Percentiles rank a stretch among this genome's conserved stretches.
Evolutionary conservation across 2,113 vertebrate genomes (phyloP).

Genomic region (Pedetes capensis): DNA sequence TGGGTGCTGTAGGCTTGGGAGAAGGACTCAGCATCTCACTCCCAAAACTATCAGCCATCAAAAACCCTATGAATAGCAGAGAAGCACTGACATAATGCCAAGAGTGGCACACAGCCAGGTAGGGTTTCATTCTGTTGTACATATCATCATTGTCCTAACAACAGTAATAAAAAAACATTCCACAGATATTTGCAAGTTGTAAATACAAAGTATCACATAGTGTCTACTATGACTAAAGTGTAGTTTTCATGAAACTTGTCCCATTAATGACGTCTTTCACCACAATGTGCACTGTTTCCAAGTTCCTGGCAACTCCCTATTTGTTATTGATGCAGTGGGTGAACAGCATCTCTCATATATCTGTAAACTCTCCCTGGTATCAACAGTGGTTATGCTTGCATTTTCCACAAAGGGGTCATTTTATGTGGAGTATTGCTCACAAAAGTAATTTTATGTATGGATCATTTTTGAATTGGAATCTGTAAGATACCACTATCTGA

Average conservation of each 20-base stretch:
- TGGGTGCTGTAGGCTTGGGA: too few relatives aligned
- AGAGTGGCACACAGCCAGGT: too few relatives aligned
- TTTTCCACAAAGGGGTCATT: slow-evolving; percentile 42
- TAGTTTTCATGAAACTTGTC: neutral
- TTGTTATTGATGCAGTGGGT: neutral
- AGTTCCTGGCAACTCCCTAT: neutral
- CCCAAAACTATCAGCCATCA: too few relatives aligned
- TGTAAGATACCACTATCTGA: neutral
- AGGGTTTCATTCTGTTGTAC: too few relatives aligned
- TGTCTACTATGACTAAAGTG: neutral
- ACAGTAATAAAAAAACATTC: too few relatives aligned
- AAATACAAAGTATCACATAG: neutral
- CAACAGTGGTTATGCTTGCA: neutral
- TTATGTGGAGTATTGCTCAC: slow-evolving; percentile 12
- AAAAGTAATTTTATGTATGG: neutral
- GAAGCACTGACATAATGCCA: too few relatives aligned
- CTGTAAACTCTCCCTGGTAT: neutral
- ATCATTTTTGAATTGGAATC: slow-evolving; percentile 52
- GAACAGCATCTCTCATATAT: neutral
- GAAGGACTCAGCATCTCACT: too few relatives aligned
- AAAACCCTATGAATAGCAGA: too few relatives aligned
- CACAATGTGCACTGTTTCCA: neutral
- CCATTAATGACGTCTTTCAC: neutral
- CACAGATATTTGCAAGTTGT: neutral
- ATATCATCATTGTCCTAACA: too few relatives aligned